Conservation (phyloP, 2,888 invertebrate species). For the Hedya salicella region DNA sequence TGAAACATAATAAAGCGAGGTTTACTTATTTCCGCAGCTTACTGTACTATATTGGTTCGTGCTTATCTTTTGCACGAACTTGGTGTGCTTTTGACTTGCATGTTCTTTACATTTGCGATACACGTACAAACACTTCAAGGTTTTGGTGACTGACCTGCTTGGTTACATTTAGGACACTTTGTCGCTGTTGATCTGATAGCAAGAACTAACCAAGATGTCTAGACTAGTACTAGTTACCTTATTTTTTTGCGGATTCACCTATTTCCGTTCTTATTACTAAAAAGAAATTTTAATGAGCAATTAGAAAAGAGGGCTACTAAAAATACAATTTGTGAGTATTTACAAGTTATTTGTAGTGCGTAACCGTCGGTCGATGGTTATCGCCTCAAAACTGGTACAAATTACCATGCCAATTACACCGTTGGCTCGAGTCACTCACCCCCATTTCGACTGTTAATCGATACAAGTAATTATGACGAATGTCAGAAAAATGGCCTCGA, state of each 20-base stretch:
- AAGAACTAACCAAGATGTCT: constrained; percentile 21
- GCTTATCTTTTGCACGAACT: neutral
- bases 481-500: constrained; percentile 47
- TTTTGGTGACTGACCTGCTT: constrained; percentile 10
- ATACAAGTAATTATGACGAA: constrained; percentile 52
- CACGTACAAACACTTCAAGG: neutral
- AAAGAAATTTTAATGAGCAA: constrained; percentile 14
- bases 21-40: too few species aligned
- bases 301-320: constrained; percentile 8
- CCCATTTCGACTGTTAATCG: constrained; percentile 58
- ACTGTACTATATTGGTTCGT: neutral
- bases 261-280: constrained; percentile 12
- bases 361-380: constrained; percentile 51
- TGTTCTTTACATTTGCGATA: neutral
- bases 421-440: constrained; percentile 62
- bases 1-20: too few species aligned
- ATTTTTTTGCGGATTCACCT: neutral
- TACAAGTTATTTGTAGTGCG: constrained; percentile 14
- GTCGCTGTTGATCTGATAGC: constrained; percentile 12
- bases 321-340: constrained; percentile 16
- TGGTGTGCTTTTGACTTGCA: too few species aligned
- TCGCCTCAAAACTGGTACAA: constrained; percentile 59
- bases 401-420: constrained; percentile 52
- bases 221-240: constrained; percentile 19
- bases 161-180: constrained; percentile 9